phyloP scores from a whole-genome alignment of 2,888 invertebrate species.

The Dinocampus coccinellae region DNA sequence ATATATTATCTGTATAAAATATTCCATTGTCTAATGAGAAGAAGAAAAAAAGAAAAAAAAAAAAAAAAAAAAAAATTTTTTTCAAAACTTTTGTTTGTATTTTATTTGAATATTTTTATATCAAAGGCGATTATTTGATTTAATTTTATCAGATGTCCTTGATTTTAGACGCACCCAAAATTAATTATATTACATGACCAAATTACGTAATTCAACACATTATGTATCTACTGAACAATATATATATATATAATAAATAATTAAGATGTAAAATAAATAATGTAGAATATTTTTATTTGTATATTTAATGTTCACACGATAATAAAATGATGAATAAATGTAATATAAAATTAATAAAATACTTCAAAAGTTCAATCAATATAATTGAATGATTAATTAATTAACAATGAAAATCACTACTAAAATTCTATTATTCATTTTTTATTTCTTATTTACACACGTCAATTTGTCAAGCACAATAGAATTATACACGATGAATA shows the following conservation, averaged over 20 bases:
- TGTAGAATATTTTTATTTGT: too few species aligned
- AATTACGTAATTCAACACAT: background rate
- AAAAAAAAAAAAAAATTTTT: too few species aligned
- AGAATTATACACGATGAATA: background rate
- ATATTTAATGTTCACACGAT: too few species aligned
- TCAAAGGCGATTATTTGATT: background rate
- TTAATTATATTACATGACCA: background rate
- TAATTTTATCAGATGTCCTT: background rate
- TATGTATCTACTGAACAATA: background rate
- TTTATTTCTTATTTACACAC: background rate
- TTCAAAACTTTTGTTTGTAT: too few species aligned
- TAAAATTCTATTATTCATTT: background rate
- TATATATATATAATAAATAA: too few species aligned
- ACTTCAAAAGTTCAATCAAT: background rate
- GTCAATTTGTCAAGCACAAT: background rate
- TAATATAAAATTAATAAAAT: too few species aligned
- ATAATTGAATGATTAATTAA: slow-evolving; percentile 7
- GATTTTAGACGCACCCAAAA: background rate
- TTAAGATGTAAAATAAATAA: too few species aligned
- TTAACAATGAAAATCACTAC: background rate
- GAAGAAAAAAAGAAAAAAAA: too few species aligned
- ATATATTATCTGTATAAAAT: background rate
- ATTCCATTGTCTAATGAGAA: background rate
- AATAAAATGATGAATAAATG: too few species aligned
- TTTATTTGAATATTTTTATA: background rate